phyloP scores from a whole-genome alignment of 2,113 vertebrate species.

The Rhinoptilus africanus region DNA sequence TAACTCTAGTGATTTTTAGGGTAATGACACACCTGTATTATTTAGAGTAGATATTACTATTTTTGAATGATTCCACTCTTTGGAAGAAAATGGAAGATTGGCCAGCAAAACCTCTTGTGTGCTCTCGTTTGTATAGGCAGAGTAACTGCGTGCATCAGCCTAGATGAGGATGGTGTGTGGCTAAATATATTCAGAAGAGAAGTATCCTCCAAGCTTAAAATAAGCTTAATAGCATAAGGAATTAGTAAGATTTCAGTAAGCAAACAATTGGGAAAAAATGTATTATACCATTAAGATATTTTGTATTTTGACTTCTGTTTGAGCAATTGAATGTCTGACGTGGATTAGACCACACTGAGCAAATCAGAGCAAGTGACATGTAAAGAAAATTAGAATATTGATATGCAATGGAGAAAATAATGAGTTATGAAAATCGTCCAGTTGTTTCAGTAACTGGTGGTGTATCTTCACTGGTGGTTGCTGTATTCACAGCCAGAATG shows the following conservation, averaged over 20 bases:
- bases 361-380: not conserved
- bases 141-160: not conserved
- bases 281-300: not conserved
- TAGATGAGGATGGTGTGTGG: not conserved
- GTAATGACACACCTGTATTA: not conserved
- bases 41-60: not conserved
- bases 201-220: not conserved
- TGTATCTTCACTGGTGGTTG: not conserved
- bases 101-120: not conserved
- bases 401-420: not conserved
- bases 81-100: not conserved
- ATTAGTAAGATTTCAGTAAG: not conserved
- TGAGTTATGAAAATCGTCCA: not conserved
- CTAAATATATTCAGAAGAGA: not conserved
- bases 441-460: not conserved
- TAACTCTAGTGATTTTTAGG: not conserved
- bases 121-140: not conserved
- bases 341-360: not conserved
- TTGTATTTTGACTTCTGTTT: not conserved
- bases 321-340: not conserved
- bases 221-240: not conserved
- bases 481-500: not conserved
- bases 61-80: not conserved
- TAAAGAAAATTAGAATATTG: not conserved
- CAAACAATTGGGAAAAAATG: not conserved